Percentiles rank a stretch among this genome's conserved stretches.
Conservation (phyloP, 2,797 vertebrate species). For the Sebastiscus tertius region DNA sequence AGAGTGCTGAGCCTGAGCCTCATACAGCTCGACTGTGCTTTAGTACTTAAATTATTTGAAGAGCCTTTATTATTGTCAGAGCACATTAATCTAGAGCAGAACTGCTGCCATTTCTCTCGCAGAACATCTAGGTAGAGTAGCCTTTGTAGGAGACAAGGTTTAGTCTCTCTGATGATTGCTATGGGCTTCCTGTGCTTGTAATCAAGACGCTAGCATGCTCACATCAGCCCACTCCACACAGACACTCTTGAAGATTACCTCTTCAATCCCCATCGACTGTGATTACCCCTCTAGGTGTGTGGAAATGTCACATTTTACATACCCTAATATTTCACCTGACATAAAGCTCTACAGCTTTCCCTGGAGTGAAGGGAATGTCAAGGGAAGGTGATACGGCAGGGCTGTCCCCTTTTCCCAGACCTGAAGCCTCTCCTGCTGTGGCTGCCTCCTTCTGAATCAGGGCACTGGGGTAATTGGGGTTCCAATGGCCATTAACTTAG, state of each 20-base stretch:
- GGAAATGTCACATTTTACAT: conserved; percentile 87
- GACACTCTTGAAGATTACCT: conserved; percentile 68
- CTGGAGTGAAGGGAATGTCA: conserved; percentile 68
- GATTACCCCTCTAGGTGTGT: conserved; percentile 77
- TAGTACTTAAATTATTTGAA: conserved; percentile 65
- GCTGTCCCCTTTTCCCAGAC: conserved; percentile 36
- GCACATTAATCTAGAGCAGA: conserved; percentile 53
- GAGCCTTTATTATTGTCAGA: conserved; percentile 59
- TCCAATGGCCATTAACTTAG: conserved; percentile 68
- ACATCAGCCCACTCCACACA: conserved; percentile 57
- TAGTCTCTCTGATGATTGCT: conserved; percentile 46
- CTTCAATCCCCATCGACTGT: conserved; percentile 79
- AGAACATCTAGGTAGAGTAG: conserved; percentile 48
- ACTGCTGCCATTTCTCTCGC: conserved; percentile 38
- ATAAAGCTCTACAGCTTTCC: conserved; percentile 57
- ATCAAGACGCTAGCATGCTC: conserved; percentile 70
- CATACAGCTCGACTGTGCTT: conserved; percentile 55
- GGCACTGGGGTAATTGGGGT: conserved; percentile 68
- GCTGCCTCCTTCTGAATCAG: conserved; percentile 51
- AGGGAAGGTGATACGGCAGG: conserved; percentile 43
- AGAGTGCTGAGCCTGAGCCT: conserved; percentile 40
- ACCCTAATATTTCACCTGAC: conserved; percentile 79
- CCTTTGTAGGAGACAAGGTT: conserved; percentile 41
- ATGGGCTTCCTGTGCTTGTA: conserved; percentile 60
- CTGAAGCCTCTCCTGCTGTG: conserved; percentile 30